Evolutionary conservation across 2,113 vertebrate genomes (phyloP), one percentile per base, ranked within the genome.

Genomic region (Struthidea cinerea): DNA sequence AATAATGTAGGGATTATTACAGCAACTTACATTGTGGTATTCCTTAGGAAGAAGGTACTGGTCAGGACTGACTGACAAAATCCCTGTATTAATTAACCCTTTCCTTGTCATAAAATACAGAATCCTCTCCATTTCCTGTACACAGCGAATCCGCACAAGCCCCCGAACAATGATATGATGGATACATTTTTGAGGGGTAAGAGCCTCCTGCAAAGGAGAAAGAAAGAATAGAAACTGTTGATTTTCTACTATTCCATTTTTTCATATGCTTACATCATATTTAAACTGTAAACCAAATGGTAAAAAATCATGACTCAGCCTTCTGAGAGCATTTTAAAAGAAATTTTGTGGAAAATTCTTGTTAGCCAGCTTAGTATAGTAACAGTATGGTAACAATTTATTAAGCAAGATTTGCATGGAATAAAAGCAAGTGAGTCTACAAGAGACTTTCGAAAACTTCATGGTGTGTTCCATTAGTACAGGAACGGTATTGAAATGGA

Each of bases 101-200:
- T 99, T 99, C 63, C 99, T 98, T 17, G 98, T 99, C 98, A 99
- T 99, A 89, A 99, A 99, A 90, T 99, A 96, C 78, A 99, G 98
- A 64, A 99, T 99, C 42, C 98, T 98, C 91, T 99, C 99, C 97
- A 99, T 97, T 92, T 99, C 99, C 96, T 99, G 99, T 9, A 99
- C 98, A 6, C 99, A 99, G 68, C 99, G 98, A 82, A 99, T 99
- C 4, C 99, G 98, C 81, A 99, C 99, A 47, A 99, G 96, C 3
- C 99, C 99, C 2, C 99, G 98, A 18, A 99, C 99, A 2, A 99
- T 98, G 94, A 99, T 98, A 61, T 99, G 98, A 61, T 98, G 97
- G 27, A 98, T 97, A 71, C 99, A 99, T 74, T 98, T 99, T 93
- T 99, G 98, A 44, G 98, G 95, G 4, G 98, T 99, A 56, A 99